Conservation (phyloP, 2,113 vertebrate genomes). For the Scolopax mira region DNA sequence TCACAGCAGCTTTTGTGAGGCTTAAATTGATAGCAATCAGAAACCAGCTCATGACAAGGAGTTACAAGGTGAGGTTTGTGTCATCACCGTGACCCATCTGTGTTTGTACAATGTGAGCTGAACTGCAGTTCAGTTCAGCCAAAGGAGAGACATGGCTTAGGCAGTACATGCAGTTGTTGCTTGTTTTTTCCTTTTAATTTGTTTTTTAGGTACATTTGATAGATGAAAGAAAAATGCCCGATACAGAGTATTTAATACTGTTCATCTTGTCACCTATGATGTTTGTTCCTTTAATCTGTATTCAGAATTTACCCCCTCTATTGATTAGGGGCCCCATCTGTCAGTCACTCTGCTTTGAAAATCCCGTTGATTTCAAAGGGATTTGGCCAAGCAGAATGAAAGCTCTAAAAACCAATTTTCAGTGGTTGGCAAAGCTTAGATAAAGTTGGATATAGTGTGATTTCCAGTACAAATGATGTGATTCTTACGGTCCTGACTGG, state of each 20-base stretch:
- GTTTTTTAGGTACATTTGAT: neutral
- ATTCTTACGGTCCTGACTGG: neutral
- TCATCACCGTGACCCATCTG: neutral
- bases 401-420: neutral
- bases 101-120: neutral
- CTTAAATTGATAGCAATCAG: slow-evolving; percentile 8
- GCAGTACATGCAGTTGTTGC: neutral
- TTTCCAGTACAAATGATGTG: neutral
- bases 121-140: neutral
- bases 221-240: neutral
- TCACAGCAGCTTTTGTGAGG: neutral
- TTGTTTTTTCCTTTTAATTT: neutral
- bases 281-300: neutral
- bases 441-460: neutral
- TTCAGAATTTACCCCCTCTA: neutral
- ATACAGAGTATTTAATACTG: neutral
- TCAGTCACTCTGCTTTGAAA: slow-evolving; percentile 10
- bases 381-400: neutral
- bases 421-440: neutral
- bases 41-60: neutral
- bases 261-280: neutral
- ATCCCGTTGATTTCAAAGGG: slow-evolving; percentile 24
- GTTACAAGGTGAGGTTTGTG: neutral
- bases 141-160: neutral
- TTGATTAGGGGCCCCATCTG: neutral